Base-by-base conservation (phyloP, 2,797 vertebrate genomes). In the Hyperoplus lanceolatus region DNA sequence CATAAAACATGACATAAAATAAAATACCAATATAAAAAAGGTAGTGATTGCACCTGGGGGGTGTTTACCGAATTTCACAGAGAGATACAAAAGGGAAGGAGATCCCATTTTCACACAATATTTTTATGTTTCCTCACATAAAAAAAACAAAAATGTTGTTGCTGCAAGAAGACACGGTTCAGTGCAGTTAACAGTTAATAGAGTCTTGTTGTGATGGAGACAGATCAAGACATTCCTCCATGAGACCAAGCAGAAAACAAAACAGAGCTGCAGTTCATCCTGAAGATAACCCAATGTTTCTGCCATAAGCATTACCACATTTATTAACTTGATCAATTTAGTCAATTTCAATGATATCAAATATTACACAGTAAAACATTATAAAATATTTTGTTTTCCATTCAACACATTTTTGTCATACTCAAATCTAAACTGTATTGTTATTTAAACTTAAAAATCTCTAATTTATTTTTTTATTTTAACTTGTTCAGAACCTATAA, bases 171-270 rank as follows among this genome's bases (percentile, higher is more conserved):
- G 48, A 64, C 63, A 39, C 3, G 10, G 10, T 71, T 68, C 21
- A 45, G 51, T 42, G 70, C 15, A 9, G 55, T 70, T 65, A 57
- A 36, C 53, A n/a, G 67, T 60, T 73, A 67, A 56, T 66, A 60
- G 29, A 73, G 53, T 29, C 60, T 53, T 83, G 54, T 13, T 77
- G 41, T 57, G 45, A 59, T 16, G 29, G 18, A 6, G 38, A 56
- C 36, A 67, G 51, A 18, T 69, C 60, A 18, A 45, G 70, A 54
- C 42, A 39, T 55, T 15, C 55, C 42, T 80, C 55, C 36, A 36
- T 53, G 38, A 53, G 29, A 72, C 14, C 57, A 14, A 61, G 14
- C 36, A 55, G n/a, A 57, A 73, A 63, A 79, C 39, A 50, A 41
- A 49, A 42, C 61, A 58, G 16, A 29, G 51, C 11, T 13, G 3